Evolutionary conservation across 2,113 vertebrate species (phyloP), one percentile per base, ranked within the genome.

Genomic region (Chinchilla lanigera): DNA sequence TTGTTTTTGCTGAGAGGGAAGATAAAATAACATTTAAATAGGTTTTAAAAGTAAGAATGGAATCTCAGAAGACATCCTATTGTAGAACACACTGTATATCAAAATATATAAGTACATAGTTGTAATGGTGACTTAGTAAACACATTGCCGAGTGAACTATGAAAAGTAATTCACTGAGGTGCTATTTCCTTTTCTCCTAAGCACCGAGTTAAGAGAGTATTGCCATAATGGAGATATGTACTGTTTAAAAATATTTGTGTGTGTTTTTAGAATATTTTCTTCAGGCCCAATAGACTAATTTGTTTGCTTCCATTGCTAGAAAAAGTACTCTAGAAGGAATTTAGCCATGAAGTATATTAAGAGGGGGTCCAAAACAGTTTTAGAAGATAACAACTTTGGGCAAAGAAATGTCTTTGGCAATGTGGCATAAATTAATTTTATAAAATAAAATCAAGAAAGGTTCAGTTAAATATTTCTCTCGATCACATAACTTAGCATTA

Each of bases 101-200:
- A 98, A 98, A 98, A 98, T 97, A 97, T 97, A 92, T 98, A 98
- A 98, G 97, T 97, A 98, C 82, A 30, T 96, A 97, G 89, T 97
- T 98, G 85, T 97, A 98, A 98, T 97, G 98, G 86, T 97, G 97
- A 97, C 94, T 98, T 98, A 98, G 98, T 98, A 98, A 99, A 98
- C 98, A 98, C 85, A 98, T 98, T 98, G 94, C 97, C 96, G 98
- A 98, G 94, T 95, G 97, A 98, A 98, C 98, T 98, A 98, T 98
- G 98, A 98, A 98, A 98, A 98, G 97, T 97, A 98, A 98, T 98
- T 97, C 98, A 98, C 98, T 1, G 86, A 98, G 98, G 98, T 97
- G 96, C 97, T 94, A 94, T 98, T 98, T 98, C 90, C 91, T 73
- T 96, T 98, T 98, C 96, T 98, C 97, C 89, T 97, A 98, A 98